These are phyloP conservation scores for Halcyon malimbica DNA, from an alignment of 2,113 vertebrate genomes.

Conservation along the genomic window DNA sequence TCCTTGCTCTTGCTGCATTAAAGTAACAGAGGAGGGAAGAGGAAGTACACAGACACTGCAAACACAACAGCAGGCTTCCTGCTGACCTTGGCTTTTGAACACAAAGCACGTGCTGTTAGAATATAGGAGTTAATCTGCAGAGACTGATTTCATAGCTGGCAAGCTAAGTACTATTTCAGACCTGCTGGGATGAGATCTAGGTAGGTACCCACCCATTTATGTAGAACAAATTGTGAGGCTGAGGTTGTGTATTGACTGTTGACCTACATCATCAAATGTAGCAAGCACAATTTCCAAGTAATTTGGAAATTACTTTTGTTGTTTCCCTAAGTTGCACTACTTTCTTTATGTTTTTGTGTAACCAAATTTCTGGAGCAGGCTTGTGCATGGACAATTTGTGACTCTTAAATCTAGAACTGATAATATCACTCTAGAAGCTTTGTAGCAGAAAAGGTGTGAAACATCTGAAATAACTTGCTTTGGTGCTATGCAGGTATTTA, in stretches of 20 bases:
- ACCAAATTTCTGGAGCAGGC: not conserved
- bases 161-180: not conserved
- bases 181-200: not conserved
- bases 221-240: not conserved
- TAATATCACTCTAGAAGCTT: not conserved
- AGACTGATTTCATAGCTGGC: not conserved
- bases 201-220: not conserved
- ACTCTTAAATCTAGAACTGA: not conserved
- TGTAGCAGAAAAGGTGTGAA: not conserved
- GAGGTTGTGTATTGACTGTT: not conserved
- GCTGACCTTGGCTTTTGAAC: conserved; percentile 29
- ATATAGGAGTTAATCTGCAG: conserved; percentile 19
- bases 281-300: not conserved
- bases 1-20: not conserved
- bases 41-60: conserved; percentile 50
- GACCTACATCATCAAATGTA: not conserved
- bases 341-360: not conserved
- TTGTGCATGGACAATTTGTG: not conserved
- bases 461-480: not conserved
- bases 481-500: not conserved
- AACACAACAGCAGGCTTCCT: conserved; percentile 45
- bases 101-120: not conserved
- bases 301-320: not conserved
- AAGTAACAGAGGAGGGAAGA: conserved; percentile 40
- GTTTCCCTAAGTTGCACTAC: not conserved